Evolutionary conservation across 2,113 vertebrate species (phyloP), one percentile per base, ranked within the genome.

Genomic region (Rhinopomastus cyanomelas): DNA sequence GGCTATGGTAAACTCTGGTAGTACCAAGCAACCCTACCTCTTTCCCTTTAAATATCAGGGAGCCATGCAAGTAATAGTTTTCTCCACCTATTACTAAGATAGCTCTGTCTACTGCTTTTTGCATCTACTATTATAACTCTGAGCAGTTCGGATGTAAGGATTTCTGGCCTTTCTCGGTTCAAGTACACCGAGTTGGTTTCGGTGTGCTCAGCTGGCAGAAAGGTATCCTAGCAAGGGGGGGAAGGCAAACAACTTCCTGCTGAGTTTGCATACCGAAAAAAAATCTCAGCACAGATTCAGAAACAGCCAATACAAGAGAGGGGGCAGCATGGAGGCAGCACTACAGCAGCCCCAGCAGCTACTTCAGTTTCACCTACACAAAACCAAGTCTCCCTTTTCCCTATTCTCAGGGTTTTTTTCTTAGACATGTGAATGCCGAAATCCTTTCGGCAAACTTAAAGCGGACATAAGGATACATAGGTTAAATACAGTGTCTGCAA

Each of bases 161-260:
- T 34, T 82, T 73, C 49, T 88, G 73, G 36, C 53, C n/a, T 49
- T 39, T 39, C 69, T 81, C 52, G 52, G 49, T 68, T 75, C 32
- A 73, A 68, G 30, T 5, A 18, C 68, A 59, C 7, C 0, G 6
- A 74, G 56, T 2, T 23, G 21, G 56, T 90, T 67, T 84, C 73
- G n/a, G 84, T 65, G 80, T 32, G 49, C 66, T 90, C 78, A 88
- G 77, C 81, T 92, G 91, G 78, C 84, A 93, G 74, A 81, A 75
- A 81, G 86, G 82, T 36, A 80, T 26, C 67, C 62, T 12, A 49
- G n/a, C 32, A 52, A 69, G 10, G 29, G 3, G 10, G 12, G 13
- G 37, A 19, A 56, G 34, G 15, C 78, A 88, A 95, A 85, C 76
- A 92, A 65, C 64, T 91, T 89, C 90, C 88, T 78, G 90, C 88